Conservation (phyloP, 2,797 vertebrate genomes). For the Trichosurus vulpecula region DNA sequence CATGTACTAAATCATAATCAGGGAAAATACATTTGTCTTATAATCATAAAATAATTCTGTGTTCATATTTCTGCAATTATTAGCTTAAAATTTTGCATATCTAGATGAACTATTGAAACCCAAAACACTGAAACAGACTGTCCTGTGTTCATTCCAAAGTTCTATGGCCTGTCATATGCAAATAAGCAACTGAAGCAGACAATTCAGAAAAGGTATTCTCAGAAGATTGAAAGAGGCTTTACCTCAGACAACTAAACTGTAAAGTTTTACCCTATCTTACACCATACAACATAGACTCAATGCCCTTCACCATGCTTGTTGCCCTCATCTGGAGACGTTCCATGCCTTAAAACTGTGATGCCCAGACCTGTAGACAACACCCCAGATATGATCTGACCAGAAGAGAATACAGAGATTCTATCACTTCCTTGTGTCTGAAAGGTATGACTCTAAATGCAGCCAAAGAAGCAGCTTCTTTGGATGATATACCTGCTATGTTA, state of each 20-base stretch:
- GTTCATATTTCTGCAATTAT: neutral
- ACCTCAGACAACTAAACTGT: neutral
- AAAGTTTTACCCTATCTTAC: neutral
- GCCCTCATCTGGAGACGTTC: neutral
- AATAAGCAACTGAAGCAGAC: neutral
- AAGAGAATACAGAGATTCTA: neutral
- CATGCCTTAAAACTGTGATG: neutral
- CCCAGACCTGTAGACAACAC: neutral
- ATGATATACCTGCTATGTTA: neutral
- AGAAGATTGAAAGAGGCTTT: neutral
- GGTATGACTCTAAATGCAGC: neutral
- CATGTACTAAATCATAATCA: neutral
- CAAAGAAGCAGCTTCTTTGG: neutral
- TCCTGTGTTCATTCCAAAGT: neutral
- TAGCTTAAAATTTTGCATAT: neutral
- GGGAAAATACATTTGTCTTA: neutral
- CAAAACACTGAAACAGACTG: neutral
- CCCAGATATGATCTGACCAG: neutral
- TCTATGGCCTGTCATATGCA: neutral
- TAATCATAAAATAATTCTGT: neutral
- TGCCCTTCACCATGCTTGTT: neutral
- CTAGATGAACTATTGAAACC: neutral
- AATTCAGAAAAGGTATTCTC: neutral
- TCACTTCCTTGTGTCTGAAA: neutral
- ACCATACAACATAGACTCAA: neutral